Evolutionary conservation across 2,113 vertebrate genomes (phyloP).

Genomic region (Paralichthys olivaceus): DNA sequence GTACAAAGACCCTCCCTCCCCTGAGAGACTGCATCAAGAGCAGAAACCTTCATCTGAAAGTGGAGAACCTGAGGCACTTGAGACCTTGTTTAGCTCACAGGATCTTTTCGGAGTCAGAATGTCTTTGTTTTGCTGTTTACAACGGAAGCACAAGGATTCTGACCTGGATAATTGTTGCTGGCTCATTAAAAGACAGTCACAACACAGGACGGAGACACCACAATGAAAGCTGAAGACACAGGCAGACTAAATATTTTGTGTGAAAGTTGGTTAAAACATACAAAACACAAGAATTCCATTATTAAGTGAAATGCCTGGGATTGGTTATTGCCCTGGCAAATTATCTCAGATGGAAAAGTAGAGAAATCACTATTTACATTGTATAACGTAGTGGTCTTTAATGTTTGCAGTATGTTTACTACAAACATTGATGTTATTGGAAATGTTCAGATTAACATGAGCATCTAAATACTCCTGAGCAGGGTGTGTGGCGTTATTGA

Average conservation of each 20-base stretch:
- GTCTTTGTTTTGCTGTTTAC: neutral
- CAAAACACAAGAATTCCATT: neutral
- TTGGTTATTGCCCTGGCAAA: neutral
- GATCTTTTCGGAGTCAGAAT: neutral
- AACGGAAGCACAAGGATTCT: neutral
- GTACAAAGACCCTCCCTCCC: too few relatives aligned
- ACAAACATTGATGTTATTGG: too few relatives aligned
- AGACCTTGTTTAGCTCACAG: slow-evolving; percentile 5
- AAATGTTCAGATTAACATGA: neutral
- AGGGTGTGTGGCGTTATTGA: neutral
- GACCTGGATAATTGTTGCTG: slow-evolving; percentile 20
- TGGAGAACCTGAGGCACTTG: slow-evolving; percentile 4
- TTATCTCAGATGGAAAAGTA: neutral
- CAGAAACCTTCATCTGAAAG: neutral
- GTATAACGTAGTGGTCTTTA: too few relatives aligned
- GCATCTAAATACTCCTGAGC: neutral
- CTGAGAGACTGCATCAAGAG: too few relatives aligned
- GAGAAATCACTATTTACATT: too few relatives aligned
- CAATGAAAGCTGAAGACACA: neutral
- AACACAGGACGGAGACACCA: slow-evolving; percentile 8
- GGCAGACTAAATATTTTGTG: slow-evolving; percentile 6
- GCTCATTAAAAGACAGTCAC: slow-evolving; percentile 24
- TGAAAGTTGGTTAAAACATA: neutral
- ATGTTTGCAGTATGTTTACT: too few relatives aligned
- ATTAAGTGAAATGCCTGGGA: neutral